phyloP scores from a whole-genome alignment of 1,140 invertebrate genomes.

The Drosophila tani region DNA sequence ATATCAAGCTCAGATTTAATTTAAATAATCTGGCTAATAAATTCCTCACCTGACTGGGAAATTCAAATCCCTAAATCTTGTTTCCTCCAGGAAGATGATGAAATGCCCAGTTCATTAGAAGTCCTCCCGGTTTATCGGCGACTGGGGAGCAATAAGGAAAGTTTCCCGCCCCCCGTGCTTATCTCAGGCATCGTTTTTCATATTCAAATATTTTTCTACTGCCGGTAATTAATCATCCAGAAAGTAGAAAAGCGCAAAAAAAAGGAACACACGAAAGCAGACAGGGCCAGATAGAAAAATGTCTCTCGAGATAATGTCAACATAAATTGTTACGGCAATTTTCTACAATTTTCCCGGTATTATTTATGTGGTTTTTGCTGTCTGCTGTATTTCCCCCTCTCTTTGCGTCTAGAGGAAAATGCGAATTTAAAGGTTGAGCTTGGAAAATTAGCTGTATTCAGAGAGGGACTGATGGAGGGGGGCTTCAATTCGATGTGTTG shows the following conservation, averaged over 20 bases:
- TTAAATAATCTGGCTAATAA: conserved; percentile 10
- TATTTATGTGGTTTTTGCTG: conserved; percentile 64
- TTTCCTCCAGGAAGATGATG: conserved; percentile 57
- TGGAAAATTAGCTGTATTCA: conserved; percentile 56
- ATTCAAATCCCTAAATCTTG: not conserved
- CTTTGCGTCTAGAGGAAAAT: conserved; percentile 18
- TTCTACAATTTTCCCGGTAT: conserved; percentile 72
- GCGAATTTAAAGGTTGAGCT: conserved; percentile 40
- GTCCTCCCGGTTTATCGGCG: conserved; percentile 62
- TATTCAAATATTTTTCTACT: conserved; percentile 68
- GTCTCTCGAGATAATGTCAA: conserved; percentile 82
- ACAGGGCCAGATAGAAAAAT: conserved; percentile 48
- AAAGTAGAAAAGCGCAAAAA: conserved; percentile 14
- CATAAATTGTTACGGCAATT: conserved; percentile 82
- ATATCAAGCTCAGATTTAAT: not conserved
- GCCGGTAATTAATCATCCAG: conserved; percentile 74
- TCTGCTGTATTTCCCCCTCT: not conserved
- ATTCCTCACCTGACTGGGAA: not conserved
- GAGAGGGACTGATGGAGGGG: not conserved
- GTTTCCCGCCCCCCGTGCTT: conserved; percentile 49
- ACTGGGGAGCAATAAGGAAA: conserved; percentile 74
- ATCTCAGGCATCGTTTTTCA: conserved; percentile 70
- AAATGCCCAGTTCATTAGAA: conserved; percentile 70
- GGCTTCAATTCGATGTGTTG: conserved; percentile 63
- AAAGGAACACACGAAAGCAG: conserved; percentile 5